Percentiles rank a stretch among this genome's conserved stretches.
These are phyloP conservation scores for Dolichopus griseipennis DNA, from an alignment of 2,888 invertebrate genomes.

Conservation along the genomic window DNA sequence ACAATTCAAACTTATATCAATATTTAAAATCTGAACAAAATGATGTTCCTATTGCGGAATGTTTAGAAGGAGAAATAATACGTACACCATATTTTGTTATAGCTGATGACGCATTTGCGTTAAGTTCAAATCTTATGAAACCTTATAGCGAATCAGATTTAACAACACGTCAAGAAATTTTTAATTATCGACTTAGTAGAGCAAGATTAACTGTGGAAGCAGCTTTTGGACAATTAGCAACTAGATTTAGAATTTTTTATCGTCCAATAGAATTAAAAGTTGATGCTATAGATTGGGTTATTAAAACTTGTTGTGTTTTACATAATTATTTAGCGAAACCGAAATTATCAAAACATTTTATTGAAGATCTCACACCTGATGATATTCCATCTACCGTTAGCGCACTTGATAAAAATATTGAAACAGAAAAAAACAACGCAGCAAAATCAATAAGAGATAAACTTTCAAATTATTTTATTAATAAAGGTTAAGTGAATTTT, in stretches of 20 bases:
- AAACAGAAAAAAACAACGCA: too few relatives aligned
- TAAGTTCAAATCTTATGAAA: conserved; percentile 10
- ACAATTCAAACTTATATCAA: too few relatives aligned
- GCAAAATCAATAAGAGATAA: too few relatives aligned
- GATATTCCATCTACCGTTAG: too few relatives aligned
- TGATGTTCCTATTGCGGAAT: too few relatives aligned
- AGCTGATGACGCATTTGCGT: conserved; percentile 7
- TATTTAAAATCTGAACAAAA: too few relatives aligned
- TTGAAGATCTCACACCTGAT: too few relatives aligned
- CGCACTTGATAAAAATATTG: too few relatives aligned
- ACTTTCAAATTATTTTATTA: too few relatives aligned
- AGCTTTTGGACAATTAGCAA: conserved; percentile 12
- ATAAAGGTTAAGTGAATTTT: too few relatives aligned
- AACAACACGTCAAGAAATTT: not conserved
- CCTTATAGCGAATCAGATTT: not conserved
- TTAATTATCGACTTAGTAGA: conserved; percentile 2
- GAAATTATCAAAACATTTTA: conserved; percentile 10
- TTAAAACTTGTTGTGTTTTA: not conserved
- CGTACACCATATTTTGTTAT: conserved; percentile 10
- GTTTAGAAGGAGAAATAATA: too few relatives aligned
- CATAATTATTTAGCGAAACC: not conserved
- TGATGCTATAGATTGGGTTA: not conserved
- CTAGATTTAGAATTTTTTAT: conserved; percentile 13
- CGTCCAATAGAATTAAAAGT: conserved; percentile 8
- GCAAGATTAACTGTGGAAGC: conserved; percentile 4